Evolutionary conservation across 1,140 invertebrate species (phyloP), one percentile per base, ranked within the genome.

Genomic region (Sipha flava): DNA sequence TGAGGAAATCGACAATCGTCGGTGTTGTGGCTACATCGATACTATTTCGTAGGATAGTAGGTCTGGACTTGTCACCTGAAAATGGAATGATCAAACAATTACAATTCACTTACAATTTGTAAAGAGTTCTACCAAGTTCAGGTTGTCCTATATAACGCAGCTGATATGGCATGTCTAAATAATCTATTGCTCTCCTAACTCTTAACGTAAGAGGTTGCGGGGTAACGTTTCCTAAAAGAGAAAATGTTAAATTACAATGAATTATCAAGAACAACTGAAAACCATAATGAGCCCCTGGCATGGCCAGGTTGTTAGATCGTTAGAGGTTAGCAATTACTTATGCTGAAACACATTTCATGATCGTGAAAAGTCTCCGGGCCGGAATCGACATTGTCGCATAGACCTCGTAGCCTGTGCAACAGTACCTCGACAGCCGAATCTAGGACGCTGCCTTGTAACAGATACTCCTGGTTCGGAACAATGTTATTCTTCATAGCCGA

Each of bases 371-470:
- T 91, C 87, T 98, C 95, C 10, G 94, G 92, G 7, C 92, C 93
- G 79, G 91, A 90, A 84, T 98, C 95, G 7, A 95, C 93, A 88
- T 97, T 97, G 82, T 98, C 96, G 86, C 96, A 98, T 0, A 98
- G 88, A 2, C 96, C 96, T 82, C 95, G 88, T 16, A 98, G 87
- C 82, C 96, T 88, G 84, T 98, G 95, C 18, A 98, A 87, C 23
- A 98, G 87, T n/a, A 96, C 92, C 86, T 97, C 95, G 16, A 96
- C 93, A 59, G 93, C 92, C n/a, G 90, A 90, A 85, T 98, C 96
- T 37, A 97, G 84, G 34, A 98, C 94, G 80, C 83, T 84, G 7
- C 84, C 84, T 81, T 84, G 84, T 18, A 84, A 80, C 12, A 84
- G 79, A 79, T 83, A 84, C 81, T 84, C 84, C 80, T 84, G 83